Conservation (phyloP, 2,888 invertebrate genomes). For the Palloptera scutellata region DNA sequence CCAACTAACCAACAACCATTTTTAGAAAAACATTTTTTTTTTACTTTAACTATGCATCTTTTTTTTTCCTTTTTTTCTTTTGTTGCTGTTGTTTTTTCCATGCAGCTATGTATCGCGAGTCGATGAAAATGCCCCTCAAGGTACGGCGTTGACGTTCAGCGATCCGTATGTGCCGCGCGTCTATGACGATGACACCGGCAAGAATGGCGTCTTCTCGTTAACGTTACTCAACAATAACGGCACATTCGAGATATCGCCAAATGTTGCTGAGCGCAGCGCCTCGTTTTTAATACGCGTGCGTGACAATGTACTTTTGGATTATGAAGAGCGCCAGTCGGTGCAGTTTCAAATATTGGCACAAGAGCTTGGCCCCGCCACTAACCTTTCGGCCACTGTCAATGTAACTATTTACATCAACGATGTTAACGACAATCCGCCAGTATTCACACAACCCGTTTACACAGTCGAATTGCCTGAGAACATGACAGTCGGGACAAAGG, state of each 20-base stretch:
- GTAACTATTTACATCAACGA: slow-evolving; percentile 85
- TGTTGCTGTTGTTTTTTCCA: slow-evolving; percentile 16
- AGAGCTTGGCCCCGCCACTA: slow-evolving; percentile 80
- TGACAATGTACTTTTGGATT: slow-evolving; percentile 84
- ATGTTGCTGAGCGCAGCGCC: slow-evolving; percentile 79
- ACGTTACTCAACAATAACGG: slow-evolving; percentile 82
- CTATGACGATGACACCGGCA: slow-evolving; percentile 81
- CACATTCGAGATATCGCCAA: slow-evolving; percentile 87
- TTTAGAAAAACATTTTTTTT: background rate
- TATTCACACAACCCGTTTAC: slow-evolving; percentile 78
- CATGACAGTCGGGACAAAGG: slow-evolving; percentile 76
- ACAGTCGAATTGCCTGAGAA: slow-evolving; percentile 82
- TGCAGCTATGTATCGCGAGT: slow-evolving; percentile 77
- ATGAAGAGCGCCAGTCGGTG: slow-evolving; percentile 79
- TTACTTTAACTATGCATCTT: background rate
- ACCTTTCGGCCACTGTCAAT: slow-evolving; percentile 76
- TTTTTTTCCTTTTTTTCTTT: background rate
- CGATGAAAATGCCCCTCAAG: slow-evolving; percentile 83
- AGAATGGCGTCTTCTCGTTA: slow-evolving; percentile 83
- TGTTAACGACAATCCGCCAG: slow-evolving; percentile 87
- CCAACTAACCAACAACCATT: background rate
- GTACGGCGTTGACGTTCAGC: slow-evolving; percentile 76
- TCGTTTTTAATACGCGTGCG: slow-evolving; percentile 85
- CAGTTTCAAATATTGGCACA: slow-evolving; percentile 81
- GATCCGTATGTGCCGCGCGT: slow-evolving; percentile 78